These are phyloP conservation scores for Dasypus novemcinctus DNA, from an alignment of 2,113 vertebrate genomes.

Conservation along the genomic window DNA sequence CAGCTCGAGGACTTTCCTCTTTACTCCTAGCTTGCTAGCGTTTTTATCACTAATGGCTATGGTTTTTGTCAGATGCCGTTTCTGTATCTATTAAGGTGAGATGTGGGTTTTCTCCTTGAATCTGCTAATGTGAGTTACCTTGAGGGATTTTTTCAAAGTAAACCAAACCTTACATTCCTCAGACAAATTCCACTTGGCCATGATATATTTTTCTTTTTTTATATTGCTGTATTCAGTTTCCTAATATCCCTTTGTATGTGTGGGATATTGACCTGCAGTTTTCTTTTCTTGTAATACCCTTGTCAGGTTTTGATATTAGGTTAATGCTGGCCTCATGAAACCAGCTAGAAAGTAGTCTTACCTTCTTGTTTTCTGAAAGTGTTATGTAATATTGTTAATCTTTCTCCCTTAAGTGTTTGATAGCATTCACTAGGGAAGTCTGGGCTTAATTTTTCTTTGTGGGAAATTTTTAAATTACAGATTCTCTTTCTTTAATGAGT, in stretches of 20 bases:
- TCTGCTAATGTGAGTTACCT: not conserved
- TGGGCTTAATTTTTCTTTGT: not conserved
- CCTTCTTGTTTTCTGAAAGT: not conserved
- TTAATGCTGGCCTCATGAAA: not conserved
- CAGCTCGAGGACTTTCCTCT: not conserved
- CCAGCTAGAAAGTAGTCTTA: not conserved
- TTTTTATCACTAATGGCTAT: not conserved
- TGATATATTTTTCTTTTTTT: no score
- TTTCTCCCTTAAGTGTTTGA: not conserved
- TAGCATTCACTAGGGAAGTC: not conserved
- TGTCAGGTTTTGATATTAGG: not conserved
- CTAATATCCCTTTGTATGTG: not conserved
- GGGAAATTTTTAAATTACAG: not conserved
- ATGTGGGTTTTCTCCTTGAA: not conserved
- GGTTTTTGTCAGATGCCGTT: not conserved
- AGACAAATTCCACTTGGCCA: no score
- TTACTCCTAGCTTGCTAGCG: not conserved
- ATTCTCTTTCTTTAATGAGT: not conserved
- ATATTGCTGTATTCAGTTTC: not conserved
- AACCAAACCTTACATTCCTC: not conserved
- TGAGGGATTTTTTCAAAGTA: not conserved
- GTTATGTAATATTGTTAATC: not conserved
- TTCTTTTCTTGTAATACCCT: no score
- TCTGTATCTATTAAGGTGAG: not conserved
- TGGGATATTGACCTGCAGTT: no score